Conservation (phyloP, 2,888 invertebrate genomes). For the Apantesis nais region DNA sequence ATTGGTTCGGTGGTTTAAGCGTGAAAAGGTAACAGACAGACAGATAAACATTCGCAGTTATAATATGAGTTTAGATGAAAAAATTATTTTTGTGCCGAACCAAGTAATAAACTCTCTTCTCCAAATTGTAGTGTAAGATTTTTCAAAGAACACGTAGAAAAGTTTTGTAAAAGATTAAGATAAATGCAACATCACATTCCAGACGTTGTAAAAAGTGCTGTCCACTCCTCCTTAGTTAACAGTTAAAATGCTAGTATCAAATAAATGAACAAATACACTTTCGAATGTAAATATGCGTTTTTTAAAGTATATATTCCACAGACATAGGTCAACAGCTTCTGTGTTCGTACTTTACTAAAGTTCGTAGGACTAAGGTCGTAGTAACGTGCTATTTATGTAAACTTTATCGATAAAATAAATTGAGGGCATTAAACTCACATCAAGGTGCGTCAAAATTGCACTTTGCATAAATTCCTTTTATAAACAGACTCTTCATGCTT, state of each 20-base stretch:
- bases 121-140: no score
- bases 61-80: no score
- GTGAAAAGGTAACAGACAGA: no score
- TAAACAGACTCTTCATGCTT: conserved; percentile 51
- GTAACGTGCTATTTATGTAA: conserved; percentile 5
- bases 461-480: conserved; percentile 43
- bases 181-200: not conserved
- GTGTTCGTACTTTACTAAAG: conserved; percentile 2
- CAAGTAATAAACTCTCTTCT: no score
- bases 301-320: not conserved
- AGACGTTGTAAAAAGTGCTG: not conserved
- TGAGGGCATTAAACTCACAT: conserved; percentile 42
- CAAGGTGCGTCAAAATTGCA: conserved; percentile 45
- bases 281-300: not conserved
- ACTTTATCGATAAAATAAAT: not conserved
- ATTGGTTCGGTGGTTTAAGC: no score
- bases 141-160: not conserved
- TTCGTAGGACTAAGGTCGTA: no score
- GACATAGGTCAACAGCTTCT: not conserved
- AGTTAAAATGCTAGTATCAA: no score
- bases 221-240: not conserved
- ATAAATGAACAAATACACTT: not conserved
- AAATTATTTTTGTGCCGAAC: no score
- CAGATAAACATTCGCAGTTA: no score
- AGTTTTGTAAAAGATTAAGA: not conserved